phyloP scores from a whole-genome alignment of 2,888 invertebrate genomes.

The Patella caerulea region DNA sequence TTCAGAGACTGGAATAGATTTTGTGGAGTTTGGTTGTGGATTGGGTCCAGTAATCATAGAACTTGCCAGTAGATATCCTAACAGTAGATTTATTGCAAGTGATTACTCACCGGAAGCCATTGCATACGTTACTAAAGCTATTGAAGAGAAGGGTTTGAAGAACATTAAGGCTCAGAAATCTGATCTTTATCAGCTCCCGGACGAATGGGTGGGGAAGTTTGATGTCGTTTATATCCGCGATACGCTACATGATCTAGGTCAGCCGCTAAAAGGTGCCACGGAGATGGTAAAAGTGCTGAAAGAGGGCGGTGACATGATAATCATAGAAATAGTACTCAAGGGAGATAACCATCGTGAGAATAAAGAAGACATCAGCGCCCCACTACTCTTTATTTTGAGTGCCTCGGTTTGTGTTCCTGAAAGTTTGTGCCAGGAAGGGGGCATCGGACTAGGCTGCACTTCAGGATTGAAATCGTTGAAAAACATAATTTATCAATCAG shows the following conservation, averaged over 20 bases:
- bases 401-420: not conserved
- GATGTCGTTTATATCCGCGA: not conserved
- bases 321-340: not conserved
- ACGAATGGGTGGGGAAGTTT: not conserved
- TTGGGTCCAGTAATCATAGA: not conserved
- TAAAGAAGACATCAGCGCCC: not conserved
- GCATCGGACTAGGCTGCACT: not conserved
- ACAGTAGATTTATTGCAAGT: not conserved
- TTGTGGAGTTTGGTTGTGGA: slow-evolving; percentile 1
- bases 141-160: not conserved
- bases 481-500: not conserved
- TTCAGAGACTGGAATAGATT: not conserved
- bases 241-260: not conserved
- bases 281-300: not conserved
- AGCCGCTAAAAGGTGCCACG: not conserved
- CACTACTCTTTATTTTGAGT: not conserved
- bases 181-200: not conserved
- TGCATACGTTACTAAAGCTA: not conserved
- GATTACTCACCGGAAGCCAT: not conserved
- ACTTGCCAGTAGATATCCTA: not conserved
- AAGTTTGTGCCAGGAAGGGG: not conserved
- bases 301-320: not conserved
- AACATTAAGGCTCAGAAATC: not conserved
- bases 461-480: not conserved
- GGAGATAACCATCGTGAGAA: not conserved